Evolutionary conservation across 1,140 invertebrate species (phyloP).

Genomic region (Rhyzopertha dominica): DNA sequence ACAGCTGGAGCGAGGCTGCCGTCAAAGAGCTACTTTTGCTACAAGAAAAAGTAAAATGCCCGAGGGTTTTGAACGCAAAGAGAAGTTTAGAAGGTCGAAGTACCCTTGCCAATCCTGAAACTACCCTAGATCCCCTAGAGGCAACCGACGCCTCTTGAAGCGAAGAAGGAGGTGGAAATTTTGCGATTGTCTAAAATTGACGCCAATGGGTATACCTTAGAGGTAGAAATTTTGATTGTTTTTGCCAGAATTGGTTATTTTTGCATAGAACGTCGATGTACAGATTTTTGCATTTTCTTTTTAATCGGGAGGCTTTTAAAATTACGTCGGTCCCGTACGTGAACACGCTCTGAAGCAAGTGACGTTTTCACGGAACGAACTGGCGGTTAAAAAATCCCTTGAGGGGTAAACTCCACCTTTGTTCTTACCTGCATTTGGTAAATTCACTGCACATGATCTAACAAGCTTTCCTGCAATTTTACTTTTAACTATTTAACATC

Average conservation of each 20-base stretch:
- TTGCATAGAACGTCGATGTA: conserved; percentile 28
- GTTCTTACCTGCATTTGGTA: conserved; percentile 40
- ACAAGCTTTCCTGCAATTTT: conserved; percentile 14
- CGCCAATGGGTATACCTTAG: conserved; percentile 13
- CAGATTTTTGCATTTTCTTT: conserved; percentile 24
- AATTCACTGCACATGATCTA: conserved; percentile 17
- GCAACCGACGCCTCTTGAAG: conserved; percentile 38
- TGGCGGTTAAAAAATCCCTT: conserved; percentile 22
- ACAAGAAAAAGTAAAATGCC: conserved; percentile 49
- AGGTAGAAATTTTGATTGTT: conserved; percentile 24
- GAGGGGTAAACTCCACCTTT: conserved; percentile 45
- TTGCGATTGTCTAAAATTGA: conserved; percentile 17
- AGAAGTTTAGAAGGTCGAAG: conserved; percentile 31
- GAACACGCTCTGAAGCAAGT: no score
- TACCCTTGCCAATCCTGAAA: conserved; percentile 20
- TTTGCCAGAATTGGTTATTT: conserved; percentile 26
- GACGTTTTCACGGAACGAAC: no score
- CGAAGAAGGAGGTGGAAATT: conserved; percentile 28
- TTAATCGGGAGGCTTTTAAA: conserved; percentile 32
- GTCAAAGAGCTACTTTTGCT: conserved; percentile 50
- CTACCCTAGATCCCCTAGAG: conserved; percentile 29
- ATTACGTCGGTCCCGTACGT: no score
- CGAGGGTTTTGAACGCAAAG: conserved; percentile 54
- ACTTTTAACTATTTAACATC: conserved; percentile 12
- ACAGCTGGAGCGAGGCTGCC: conserved; percentile 54